A percentile compares a stretch with the other conserved stretches of the same genome.
phyloP scores from a whole-genome alignment of 2,113 vertebrate genomes.

The Cyphomyrus plagiostoma region DNA sequence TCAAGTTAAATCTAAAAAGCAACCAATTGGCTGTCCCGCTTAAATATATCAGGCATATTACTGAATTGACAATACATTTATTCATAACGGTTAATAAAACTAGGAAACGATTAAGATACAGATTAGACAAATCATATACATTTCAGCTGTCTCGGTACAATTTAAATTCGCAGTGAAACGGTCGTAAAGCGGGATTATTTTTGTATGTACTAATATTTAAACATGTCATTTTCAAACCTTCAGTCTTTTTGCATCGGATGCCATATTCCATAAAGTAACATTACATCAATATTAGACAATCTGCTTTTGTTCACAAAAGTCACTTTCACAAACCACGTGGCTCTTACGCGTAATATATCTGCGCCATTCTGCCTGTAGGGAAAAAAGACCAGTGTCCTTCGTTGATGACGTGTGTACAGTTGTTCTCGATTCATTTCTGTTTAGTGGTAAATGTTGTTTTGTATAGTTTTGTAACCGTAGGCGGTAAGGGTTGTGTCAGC shows the following conservation, averaged over 20 bases:
- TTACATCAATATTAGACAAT: background rate
- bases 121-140: background rate
- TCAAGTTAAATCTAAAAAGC: background rate
- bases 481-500: background rate
- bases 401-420: background rate
- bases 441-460: background rate
- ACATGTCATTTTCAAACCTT: conserved; percentile 43
- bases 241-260: conserved; percentile 48
- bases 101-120: background rate
- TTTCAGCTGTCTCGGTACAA: background rate
- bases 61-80: background rate
- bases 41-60: background rate
- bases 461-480: background rate
- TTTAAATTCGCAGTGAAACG: background rate
- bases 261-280: conserved; percentile 40
- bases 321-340: conserved; percentile 10
- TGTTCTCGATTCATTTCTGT: background rate
- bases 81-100: background rate
- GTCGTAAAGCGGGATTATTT: background rate
- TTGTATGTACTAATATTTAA: background rate
- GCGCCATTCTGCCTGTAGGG: background rate
- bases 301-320: background rate
- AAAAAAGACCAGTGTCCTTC: background rate
- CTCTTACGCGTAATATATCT: background rate
- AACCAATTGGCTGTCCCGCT: background rate